phyloP scores from a whole-genome alignment of 1,140 invertebrate species.

The Melipona quadrifasciata region DNA sequence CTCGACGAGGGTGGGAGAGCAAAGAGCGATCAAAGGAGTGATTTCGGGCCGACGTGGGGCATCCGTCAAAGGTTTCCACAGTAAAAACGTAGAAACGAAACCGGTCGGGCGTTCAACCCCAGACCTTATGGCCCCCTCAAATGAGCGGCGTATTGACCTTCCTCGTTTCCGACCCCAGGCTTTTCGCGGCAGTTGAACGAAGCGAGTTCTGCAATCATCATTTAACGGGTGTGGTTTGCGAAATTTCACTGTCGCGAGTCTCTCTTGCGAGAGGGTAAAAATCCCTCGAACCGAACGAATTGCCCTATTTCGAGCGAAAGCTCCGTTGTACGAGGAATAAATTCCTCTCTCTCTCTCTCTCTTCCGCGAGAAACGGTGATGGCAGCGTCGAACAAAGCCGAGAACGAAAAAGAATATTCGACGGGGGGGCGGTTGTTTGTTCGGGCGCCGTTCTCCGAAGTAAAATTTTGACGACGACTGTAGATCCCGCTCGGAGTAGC shows the following conservation, averaged over 20 bases:
- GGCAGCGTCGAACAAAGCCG: not conserved
- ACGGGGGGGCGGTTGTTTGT: not conserved
- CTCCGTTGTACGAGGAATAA: not conserved
- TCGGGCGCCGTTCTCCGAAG: too few relatives aligned
- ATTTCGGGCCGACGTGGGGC: not conserved
- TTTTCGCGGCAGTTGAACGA: not conserved
- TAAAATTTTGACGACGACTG: not conserved
- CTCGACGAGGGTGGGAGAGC: not conserved
- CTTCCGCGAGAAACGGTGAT: not conserved
- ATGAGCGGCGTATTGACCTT: conserved; percentile 31
- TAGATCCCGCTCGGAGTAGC: not conserved
- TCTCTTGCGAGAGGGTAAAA: not conserved
- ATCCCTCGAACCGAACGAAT: not conserved
- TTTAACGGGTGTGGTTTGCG: conserved; percentile 2
- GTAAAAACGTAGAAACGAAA: conserved; percentile 13
- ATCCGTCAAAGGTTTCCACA: not conserved
- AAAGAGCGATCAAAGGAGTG: not conserved
- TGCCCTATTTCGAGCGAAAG: not conserved
- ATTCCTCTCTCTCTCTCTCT: not conserved
- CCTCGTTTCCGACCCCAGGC: not conserved
- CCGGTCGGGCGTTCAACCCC: not conserved
- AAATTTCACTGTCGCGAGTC: not conserved
- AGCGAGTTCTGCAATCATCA: not conserved
- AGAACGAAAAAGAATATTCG: not conserved
- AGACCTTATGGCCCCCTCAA: not conserved